phyloP scores from a whole-genome alignment of 2,797 vertebrate genomes.

The Sternarchorhynchus goeldii region DNA sequence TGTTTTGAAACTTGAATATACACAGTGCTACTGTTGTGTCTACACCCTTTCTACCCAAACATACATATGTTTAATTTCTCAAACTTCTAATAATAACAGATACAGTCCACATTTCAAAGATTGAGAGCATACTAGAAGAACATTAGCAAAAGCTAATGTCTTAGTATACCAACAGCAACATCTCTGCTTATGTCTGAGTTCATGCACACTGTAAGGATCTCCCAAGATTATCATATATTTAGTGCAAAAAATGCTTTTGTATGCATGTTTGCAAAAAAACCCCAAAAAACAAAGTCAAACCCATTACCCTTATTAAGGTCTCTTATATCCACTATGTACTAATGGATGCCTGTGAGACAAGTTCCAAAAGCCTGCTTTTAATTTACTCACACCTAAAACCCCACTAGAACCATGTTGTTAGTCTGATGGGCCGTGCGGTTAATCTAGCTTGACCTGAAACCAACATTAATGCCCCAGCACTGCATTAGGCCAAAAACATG shows the following conservation, averaged over 20 bases:
- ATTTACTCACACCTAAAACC: background rate
- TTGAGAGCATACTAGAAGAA: too few species aligned
- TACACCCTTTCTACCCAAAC: too few species aligned
- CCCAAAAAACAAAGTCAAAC: background rate
- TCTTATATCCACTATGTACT: background rate
- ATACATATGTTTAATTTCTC: too few species aligned
- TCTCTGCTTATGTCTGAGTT: too few species aligned
- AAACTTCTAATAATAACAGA: too few species aligned
- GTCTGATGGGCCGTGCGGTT: slow-evolving; percentile 6
- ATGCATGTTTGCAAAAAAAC: background rate
- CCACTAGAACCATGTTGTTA: background rate
- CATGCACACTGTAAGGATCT: too few species aligned
- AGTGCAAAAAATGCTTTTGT: background rate
- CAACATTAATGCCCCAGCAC: background rate
- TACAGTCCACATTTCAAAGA: too few species aligned
- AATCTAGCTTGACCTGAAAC: background rate
- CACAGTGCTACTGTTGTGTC: too few species aligned
- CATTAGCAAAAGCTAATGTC: too few species aligned
- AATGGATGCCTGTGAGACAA: background rate
- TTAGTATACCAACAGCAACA: too few species aligned
- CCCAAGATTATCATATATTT: too few species aligned
- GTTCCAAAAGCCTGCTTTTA: background rate
- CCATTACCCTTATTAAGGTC: background rate
- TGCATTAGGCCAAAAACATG: background rate
- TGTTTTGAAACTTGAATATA: too few species aligned